phyloP scores from a whole-genome alignment of 1,140 invertebrate genomes.

The Drosophila subpulchrella region DNA sequence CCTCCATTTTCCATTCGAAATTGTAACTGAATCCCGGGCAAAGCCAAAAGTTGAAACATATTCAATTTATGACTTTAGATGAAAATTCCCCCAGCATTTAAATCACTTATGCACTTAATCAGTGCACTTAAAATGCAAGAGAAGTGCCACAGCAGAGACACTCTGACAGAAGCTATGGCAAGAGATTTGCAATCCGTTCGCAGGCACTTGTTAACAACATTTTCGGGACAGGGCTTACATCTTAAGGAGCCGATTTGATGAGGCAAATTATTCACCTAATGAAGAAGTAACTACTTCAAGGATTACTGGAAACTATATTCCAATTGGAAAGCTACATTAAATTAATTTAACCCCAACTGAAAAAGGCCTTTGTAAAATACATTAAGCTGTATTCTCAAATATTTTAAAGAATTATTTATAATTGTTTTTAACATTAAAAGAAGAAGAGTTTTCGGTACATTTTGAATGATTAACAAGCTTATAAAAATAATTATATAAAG shows the following conservation, averaged over 20 bases:
- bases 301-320: too few species aligned
- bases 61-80: constrained; percentile 69
- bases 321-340: too few species aligned
- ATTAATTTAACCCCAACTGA: too few species aligned
- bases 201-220: constrained; percentile 23
- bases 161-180: constrained; percentile 39
- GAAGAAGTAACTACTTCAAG: too few species aligned
- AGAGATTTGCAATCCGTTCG: constrained; percentile 34
- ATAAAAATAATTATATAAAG: too few species aligned
- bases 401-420: too few species aligned
- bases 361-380: too few species aligned
- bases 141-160: constrained; percentile 44
- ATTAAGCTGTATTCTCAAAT: too few species aligned
- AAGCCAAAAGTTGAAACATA: constrained; percentile 65
- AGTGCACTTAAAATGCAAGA: constrained; percentile 65
- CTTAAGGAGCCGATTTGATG: not conserved
- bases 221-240: not conserved
- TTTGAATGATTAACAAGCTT: too few species aligned
- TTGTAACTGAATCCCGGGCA: constrained; percentile 39
- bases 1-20: not conserved
- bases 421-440: too few species aligned
- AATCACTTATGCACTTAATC: constrained; percentile 71
- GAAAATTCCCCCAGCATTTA: constrained; percentile 62
- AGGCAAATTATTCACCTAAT: too few species aligned
- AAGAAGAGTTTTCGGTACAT: too few species aligned